Base-by-base conservation (phyloP, 2,888 invertebrate species). In the Harpalus rufipes region DNA sequence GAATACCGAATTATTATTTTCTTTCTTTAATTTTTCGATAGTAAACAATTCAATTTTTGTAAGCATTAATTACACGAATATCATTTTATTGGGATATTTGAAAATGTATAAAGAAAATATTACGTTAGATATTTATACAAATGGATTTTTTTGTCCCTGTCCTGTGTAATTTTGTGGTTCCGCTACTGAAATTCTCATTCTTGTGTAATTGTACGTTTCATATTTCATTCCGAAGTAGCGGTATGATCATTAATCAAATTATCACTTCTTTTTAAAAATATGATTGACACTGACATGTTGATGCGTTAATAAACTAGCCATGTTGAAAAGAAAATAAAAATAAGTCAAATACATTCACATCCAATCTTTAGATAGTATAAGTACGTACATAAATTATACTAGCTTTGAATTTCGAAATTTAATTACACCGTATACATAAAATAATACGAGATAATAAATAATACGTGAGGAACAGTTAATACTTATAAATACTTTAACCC, bases 231-330 rank as follows among this genome's bases (percentile, higher is more conserved):
- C 61, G 51, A 72, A 82, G 72, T 65, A 65, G 63, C 51, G 56
- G n/a, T 61, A 61, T 21, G 41, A 65, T 16, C 82, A 82, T 82
- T 82, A 82, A 74, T 82, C 82, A 82, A 82, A 82, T 74, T 44
- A 82, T 32, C 82, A 82, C 58, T 74, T 65, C 51, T 51, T 81
- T 81, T 68, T 56, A 68, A 81, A 81, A 61, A 44, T 12, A 32
- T 81, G 81, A 81, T 81, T 65, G 81, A 81, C 81, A 81, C 14
- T 44, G 65, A 68, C 81, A 58, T 16, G 80, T 21, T 68, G 68
- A 39, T 39, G 68, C 39, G 39, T 63, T 63, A 63, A 63, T 63
- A 63, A 63, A 63, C 63, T 18, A 25, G 63, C 10, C 12, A 63
- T 18, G 21, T 18, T 21, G 5, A 68, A 68, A 39, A n/a, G 14